These are phyloP conservation scores for Argopecten irradians DNA, from an alignment of 1,140 invertebrate species.

Conservation along the genomic window DNA sequence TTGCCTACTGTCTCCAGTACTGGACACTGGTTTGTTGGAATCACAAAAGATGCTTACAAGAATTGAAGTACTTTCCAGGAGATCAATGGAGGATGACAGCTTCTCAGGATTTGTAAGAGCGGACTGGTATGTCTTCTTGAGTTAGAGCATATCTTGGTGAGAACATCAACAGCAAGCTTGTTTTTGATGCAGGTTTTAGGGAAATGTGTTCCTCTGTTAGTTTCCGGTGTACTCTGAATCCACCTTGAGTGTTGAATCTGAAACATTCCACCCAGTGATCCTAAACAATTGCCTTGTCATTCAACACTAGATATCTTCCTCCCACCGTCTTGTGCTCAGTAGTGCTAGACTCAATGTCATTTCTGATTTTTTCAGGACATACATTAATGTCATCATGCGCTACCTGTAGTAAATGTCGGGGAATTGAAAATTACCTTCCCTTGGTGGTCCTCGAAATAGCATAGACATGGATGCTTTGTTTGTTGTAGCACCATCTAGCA, in stretches of 20 bases:
- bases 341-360: conserved; percentile 45
- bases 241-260: conserved; percentile 32
- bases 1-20: background rate
- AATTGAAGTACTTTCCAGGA: conserved; percentile 31
- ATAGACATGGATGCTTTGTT: no score
- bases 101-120: conserved; percentile 37
- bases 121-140: conserved; percentile 47
- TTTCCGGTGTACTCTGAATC: conserved; percentile 43
- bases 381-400: no score
- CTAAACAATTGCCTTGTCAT: conserved; percentile 43
- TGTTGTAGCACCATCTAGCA: no score
- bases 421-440: no score
- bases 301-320: no score
- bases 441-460: no score
- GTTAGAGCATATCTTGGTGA: conserved; percentile 47
- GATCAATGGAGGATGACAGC: conserved; percentile 29
- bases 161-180: conserved; percentile 43
- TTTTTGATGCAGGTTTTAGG: conserved; percentile 45
- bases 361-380: no score
- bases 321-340: no score
- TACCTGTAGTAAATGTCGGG: no score
- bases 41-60: conserved; percentile 35
- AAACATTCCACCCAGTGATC: conserved; percentile 48
- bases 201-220: conserved; percentile 46
- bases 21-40: background rate